phyloP scores from a whole-genome alignment of 2,888 invertebrate genomes.

The Diadegma fenestrale region DNA sequence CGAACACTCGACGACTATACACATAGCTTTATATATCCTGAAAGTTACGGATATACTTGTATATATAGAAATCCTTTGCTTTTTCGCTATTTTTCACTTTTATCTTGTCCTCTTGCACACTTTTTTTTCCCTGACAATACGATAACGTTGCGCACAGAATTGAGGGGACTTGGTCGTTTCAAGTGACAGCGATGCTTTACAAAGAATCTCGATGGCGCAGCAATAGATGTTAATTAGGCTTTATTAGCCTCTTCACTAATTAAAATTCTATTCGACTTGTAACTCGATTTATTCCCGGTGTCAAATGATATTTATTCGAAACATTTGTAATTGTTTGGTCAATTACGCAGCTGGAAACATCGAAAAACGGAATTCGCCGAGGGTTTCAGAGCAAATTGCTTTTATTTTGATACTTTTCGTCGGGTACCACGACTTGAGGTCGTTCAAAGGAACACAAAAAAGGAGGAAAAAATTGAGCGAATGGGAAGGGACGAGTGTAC shows the following conservation, averaged over 20 bases:
- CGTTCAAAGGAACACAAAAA: background rate
- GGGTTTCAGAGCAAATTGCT: background rate
- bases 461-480: background rate
- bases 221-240: slow-evolving; percentile 34
- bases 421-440: background rate
- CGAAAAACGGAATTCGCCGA: background rate
- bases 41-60: background rate
- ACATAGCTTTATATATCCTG: background rate
- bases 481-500: slow-evolving; percentile 9
- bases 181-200: slow-evolving; percentile 43
- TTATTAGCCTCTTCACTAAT: slow-evolving; percentile 10
- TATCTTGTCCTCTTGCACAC: slow-evolving; percentile 22
- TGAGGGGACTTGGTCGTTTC: slow-evolving; percentile 32
- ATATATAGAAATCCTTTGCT: background rate
- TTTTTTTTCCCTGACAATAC: slow-evolving; percentile 32
- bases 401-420: background rate
- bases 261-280: background rate
- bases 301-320: background rate
- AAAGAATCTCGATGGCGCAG: slow-evolving; percentile 17
- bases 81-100: slow-evolving; percentile 42
- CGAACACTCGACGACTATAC: slow-evolving; percentile 41
- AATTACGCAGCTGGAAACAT: background rate
- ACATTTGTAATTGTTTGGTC: background rate
- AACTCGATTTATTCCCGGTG: background rate
- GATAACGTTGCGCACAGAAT: slow-evolving; percentile 56